Conservation (phyloP, 2,888 invertebrate genomes). For the Melolontha melolontha region DNA sequence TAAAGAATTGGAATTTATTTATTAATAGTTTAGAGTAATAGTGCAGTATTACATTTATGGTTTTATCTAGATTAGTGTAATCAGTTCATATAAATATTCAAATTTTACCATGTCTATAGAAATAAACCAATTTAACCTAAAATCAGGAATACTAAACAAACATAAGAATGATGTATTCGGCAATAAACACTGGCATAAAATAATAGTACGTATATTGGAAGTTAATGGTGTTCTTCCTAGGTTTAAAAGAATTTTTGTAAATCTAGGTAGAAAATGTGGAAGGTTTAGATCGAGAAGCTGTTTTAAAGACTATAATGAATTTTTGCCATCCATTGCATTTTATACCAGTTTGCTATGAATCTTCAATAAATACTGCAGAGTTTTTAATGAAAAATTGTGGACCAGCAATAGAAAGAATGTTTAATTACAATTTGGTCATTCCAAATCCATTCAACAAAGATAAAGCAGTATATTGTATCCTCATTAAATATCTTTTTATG, state of each 20-base stretch:
- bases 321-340: constrained; percentile 66
- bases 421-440: constrained; percentile 64
- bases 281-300: constrained; percentile 59
- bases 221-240: neutral
- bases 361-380: constrained; percentile 58
- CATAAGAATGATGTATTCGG: constrained; percentile 21
- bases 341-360: constrained; percentile 66
- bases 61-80: too few species aligned
- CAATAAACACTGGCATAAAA: constrained; percentile 46
- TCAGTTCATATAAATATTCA: too few species aligned
- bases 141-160: constrained; percentile 32
- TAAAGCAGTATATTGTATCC: constrained; percentile 52
- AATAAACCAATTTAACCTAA: constrained; percentile 42
- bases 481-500: neutral
- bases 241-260: neutral
- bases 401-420: constrained; percentile 66
- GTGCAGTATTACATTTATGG: too few species aligned
- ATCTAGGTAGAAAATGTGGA: constrained; percentile 59
- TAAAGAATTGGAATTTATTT: too few species aligned
- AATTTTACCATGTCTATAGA: constrained; percentile 1
- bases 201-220: constrained; percentile 42
- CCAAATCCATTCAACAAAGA: constrained; percentile 53
- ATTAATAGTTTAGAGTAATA: too few species aligned
- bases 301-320: constrained; percentile 64
- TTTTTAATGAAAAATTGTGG: constrained; percentile 68